A percentile compares a stretch with the other conserved stretches of the same genome.
Conservation (phyloP, 2,888 invertebrate genomes). For the Sceliomorpha sp. region DNA sequence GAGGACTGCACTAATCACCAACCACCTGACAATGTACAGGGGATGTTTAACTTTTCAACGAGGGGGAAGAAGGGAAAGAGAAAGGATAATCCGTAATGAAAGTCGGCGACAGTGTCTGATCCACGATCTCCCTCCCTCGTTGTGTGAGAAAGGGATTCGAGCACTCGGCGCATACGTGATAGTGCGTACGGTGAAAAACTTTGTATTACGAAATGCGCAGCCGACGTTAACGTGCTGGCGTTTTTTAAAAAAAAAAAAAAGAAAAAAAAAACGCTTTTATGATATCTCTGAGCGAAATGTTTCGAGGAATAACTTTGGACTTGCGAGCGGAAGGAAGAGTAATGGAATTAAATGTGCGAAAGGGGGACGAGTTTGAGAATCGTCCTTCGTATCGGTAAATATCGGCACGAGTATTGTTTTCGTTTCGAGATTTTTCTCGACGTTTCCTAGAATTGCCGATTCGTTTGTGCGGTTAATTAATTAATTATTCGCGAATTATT, state of each 20-base stretch:
- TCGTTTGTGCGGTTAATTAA: too few species aligned
- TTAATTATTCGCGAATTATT: too few species aligned
- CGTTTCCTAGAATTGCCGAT: too few species aligned
- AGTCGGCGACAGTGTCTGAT: conserved; percentile 62
- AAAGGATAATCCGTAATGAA: conserved; percentile 63
- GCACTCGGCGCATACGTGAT: conserved; percentile 46
- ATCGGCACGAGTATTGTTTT: too few species aligned
- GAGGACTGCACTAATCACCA: conserved; percentile 53
- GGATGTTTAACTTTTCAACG: conserved; percentile 60
- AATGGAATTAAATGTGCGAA: too few species aligned
- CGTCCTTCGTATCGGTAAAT: too few species aligned
- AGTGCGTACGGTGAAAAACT: conserved; percentile 41
- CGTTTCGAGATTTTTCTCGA: too few species aligned
- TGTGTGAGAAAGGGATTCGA: conserved; percentile 48
- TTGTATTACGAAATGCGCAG: conserved; percentile 30
- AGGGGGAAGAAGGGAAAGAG: conserved; percentile 49
- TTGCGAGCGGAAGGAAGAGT: too few species aligned
- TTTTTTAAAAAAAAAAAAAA: conserved; percentile 21
- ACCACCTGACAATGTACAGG: conserved; percentile 55
- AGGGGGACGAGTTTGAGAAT: too few species aligned
- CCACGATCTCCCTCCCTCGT: conserved; percentile 54
- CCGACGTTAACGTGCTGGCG: conserved; percentile 24
- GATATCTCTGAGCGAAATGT: too few species aligned
- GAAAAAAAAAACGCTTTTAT: too few species aligned
- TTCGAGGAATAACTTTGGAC: too few species aligned